phyloP scores from a whole-genome alignment of 2,888 invertebrate genomes.

The Globia sparganii region DNA sequence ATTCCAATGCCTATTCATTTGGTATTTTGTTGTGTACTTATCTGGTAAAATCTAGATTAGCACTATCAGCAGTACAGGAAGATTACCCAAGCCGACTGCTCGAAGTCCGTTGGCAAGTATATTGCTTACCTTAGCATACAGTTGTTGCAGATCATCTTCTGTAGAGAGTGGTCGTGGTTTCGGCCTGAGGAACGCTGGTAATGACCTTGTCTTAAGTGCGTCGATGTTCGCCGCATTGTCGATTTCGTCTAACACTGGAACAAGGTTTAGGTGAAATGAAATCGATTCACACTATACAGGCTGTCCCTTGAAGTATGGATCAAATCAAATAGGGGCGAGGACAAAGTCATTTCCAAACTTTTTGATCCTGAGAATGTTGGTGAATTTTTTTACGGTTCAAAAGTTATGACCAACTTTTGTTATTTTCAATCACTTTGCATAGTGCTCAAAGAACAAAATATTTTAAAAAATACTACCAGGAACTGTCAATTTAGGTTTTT shows the following conservation, averaged over 20 bases:
- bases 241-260: constrained; percentile 91
- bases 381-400: too few relatives aligned
- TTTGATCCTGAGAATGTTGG: too few relatives aligned
- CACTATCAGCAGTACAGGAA: neutral
- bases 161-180: constrained; percentile 92
- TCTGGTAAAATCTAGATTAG: neutral
- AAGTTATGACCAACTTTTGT: too few relatives aligned
- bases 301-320: too few relatives aligned
- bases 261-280: neutral
- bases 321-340: too few relatives aligned
- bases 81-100: neutral
- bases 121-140: constrained; percentile 92
- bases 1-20: neutral
- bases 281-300: neutral
- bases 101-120: neutral
- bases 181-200: constrained; percentile 93
- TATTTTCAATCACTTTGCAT: too few relatives aligned
- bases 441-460: too few relatives aligned
- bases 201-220: constrained; percentile 91
- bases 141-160: constrained; percentile 92
- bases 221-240: constrained; percentile 84
- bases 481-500: too few relatives aligned
- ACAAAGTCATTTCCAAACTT: too few relatives aligned
- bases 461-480: too few relatives aligned
- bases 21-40: neutral